phyloP scores from a whole-genome alignment of 2,888 invertebrate species.

The Furcula furcula region DNA sequence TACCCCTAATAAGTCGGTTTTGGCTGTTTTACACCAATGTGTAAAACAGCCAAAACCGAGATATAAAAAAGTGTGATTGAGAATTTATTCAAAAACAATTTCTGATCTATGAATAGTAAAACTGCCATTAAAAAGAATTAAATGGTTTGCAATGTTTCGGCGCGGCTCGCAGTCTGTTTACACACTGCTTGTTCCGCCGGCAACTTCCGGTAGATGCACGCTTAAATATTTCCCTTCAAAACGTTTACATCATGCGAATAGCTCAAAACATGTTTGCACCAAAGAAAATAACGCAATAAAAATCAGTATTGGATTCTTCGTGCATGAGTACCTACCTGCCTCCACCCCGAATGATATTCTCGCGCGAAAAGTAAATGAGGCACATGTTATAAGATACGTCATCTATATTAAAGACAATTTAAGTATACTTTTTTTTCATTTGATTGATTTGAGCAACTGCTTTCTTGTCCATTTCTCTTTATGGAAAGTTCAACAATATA shows the following conservation, averaged over 20 bases:
- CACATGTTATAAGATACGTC: slow-evolving; percentile 2
- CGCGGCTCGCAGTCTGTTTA: slow-evolving; percentile 51
- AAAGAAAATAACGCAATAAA: slow-evolving; percentile 24
- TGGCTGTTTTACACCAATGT: no score
- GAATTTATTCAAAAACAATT: no score
- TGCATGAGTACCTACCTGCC: slow-evolving; percentile 10
- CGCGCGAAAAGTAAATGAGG: slow-evolving; percentile 7
- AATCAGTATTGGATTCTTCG: slow-evolving; percentile 15
- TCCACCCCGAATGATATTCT: slow-evolving; percentile 12
- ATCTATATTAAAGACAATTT: slow-evolving; percentile 3
- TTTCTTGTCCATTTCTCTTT: background rate
- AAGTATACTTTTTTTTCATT: slow-evolving; percentile 4
- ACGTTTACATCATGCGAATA: slow-evolving; percentile 38
- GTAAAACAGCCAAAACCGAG: no score
- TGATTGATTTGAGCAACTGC: slow-evolving; percentile 1
- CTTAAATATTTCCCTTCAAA: slow-evolving; percentile 54
- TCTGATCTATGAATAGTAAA: no score
- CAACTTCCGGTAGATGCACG: slow-evolving; percentile 54
- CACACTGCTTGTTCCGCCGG: slow-evolving; percentile 44
- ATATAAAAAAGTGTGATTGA: no score
- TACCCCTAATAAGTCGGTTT: no score
- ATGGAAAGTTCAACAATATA: background rate
- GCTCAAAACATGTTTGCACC: slow-evolving; percentile 26
- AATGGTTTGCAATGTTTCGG: slow-evolving; percentile 51
- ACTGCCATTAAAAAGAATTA: slow-evolving; percentile 35